phyloP scores from a whole-genome alignment of 2,113 vertebrate genomes.

The Motacilla tschutschensis region DNA sequence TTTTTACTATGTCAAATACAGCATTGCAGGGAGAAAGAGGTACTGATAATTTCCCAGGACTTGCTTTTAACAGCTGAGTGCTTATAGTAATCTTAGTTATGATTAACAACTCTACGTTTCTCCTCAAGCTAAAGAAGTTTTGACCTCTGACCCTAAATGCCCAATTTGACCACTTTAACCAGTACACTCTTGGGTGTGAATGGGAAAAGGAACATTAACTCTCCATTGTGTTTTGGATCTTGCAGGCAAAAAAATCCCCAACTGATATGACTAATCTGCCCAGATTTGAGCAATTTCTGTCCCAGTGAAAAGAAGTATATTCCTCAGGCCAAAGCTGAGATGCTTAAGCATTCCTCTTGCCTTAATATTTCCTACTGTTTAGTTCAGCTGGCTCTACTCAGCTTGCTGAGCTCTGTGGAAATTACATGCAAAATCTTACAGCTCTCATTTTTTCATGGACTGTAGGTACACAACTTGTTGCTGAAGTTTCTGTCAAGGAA shows the following conservation, averaged over 20 bases:
- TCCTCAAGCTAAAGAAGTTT: neutral
- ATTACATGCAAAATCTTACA: neutral
- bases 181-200: neutral
- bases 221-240: neutral
- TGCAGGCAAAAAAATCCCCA: neutral
- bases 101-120: neutral
- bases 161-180: neutral
- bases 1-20: neutral
- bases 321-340: neutral
- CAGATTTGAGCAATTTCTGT: neutral
- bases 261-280: neutral
- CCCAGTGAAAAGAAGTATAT: neutral
- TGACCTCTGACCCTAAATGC: neutral
- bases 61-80: neutral
- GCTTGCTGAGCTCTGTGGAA: neutral
- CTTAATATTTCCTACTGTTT: neutral
- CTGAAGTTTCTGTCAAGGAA: neutral
- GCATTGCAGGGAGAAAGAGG: neutral
- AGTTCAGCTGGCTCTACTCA: neutral
- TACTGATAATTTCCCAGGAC: neutral
- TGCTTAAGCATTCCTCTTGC: neutral
- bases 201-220: neutral
- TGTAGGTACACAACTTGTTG: neutral
- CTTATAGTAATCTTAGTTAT: neutral
- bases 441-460: neutral